Evolutionary conservation across 2,113 vertebrate genomes (phyloP), one percentile per base, ranked within the genome.

Genomic region (Otis tarda): DNA sequence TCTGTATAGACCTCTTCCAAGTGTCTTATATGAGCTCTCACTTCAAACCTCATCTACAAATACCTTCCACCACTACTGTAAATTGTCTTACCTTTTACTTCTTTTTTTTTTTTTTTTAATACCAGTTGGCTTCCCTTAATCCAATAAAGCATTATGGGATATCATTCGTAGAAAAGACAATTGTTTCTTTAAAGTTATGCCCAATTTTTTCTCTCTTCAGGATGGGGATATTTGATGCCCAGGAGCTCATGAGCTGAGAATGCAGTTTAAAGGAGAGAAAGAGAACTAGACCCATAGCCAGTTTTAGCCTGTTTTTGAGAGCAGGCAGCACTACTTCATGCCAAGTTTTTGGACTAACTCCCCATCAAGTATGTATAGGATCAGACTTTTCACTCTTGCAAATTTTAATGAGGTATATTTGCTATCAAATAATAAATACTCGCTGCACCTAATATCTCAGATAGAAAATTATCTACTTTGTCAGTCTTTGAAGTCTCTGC

Each of bases 221-320:
- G 24, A 60, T 45, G 19, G 35, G 33, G 22, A 5, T 64, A 35
- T 86, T 93, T 90, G 78, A 67, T 87, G 39, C 33, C 50, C 60
- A 45, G 52, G 10, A 89, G 64, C 33, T 84, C 39, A 92, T 17
- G 27, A 73, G 89, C 79, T 83, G 14, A 93, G 73, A 35, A 94
- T 78, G 9, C n/a, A 68, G 47, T 59, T 88, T 83, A 81, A 93
- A 86, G 59, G 10, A 71, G 17, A 59, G 25, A 89, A 71, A 80
- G 22, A 83, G 28, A 81, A 47, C 8, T 8, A 74, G 76, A 86
- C 80, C 94, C 16, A 30, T 31, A 63, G 86, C 76, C 83, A 89
- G 21, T 47, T 94, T 87, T 64, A 91, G 28, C 43, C 35, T 87
- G 52, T 28, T 94, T 96, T 87, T 89, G 52, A 83, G 55, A 91